phyloP scores from a whole-genome alignment of 2,797 vertebrate species.

The Pyrocephalus nanus region DNA sequence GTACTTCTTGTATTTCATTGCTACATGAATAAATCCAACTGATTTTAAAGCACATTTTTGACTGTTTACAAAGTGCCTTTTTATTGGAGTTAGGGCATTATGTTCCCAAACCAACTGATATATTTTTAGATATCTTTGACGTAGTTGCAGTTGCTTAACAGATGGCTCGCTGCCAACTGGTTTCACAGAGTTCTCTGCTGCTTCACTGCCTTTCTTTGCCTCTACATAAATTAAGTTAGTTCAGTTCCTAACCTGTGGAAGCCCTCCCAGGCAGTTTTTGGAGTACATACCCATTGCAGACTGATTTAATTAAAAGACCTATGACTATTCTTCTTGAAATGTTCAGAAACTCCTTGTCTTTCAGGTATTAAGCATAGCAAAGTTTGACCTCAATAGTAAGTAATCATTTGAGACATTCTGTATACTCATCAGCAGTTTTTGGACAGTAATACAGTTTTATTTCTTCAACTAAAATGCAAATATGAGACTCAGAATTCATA shows the following conservation, averaged over 20 bases:
- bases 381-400: not conserved
- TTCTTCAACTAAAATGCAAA: conserved; percentile 12
- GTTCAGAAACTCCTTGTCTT: not conserved
- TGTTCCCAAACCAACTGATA: conserved; percentile 22
- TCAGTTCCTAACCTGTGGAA: conserved; percentile 21
- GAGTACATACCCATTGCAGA: not conserved
- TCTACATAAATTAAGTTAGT: not conserved
- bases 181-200: conserved; percentile 29
- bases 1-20: not conserved
- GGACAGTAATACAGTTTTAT: not conserved
- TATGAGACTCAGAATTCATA: not conserved
- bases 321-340: not conserved
- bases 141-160: conserved; percentile 51
- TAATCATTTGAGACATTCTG: not conserved
- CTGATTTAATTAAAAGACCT: not conserved
- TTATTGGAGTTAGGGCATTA: conserved; percentile 37
- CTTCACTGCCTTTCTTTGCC: conserved; percentile 35
- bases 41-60: conserved; percentile 14
- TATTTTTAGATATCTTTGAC: conserved; percentile 59
- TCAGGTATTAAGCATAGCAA: not conserved
- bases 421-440: not conserved
- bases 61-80: conserved; percentile 32
- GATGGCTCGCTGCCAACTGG: conserved; percentile 44
- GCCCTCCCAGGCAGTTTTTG: not conserved
- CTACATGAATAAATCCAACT: not conserved